These are phyloP conservation scores for Trichosurus vulpecula DNA, from an alignment of 2,797 vertebrate species.

Conservation along the genomic window DNA sequence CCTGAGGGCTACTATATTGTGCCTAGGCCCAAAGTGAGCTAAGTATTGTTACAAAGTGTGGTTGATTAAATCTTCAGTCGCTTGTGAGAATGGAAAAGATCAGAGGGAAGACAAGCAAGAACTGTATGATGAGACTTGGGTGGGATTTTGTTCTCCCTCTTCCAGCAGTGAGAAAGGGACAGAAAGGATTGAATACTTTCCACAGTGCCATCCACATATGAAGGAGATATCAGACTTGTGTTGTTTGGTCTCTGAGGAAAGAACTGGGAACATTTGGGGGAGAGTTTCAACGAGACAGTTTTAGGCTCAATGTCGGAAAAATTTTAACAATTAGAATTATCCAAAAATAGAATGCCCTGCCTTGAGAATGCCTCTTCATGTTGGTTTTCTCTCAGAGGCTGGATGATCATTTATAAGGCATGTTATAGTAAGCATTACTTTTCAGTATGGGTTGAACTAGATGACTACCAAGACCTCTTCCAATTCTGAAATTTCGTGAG, in stretches of 20 bases:
- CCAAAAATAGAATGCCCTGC: background rate
- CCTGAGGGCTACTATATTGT: background rate
- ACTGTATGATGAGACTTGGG: background rate
- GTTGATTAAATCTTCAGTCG: background rate
- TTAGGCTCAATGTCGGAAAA: background rate
- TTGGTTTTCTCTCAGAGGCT: background rate
- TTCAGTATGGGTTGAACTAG: background rate
- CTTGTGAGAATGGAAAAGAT: background rate
- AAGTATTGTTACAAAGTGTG: background rate
- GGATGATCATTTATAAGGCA: background rate
- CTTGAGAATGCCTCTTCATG: background rate
- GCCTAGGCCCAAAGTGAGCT: background rate
- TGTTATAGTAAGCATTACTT: background rate
- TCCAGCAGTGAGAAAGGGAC: background rate
- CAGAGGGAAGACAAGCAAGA: background rate
- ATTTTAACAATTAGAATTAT: background rate
- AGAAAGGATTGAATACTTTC: background rate
- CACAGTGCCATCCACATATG: background rate
- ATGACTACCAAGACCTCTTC: background rate
- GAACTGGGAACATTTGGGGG: background rate
- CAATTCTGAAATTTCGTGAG: background rate
- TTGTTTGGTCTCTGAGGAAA: background rate
- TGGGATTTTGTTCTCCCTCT: background rate
- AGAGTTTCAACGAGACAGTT: background rate
- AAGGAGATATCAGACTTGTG: background rate